These are phyloP conservation scores for Lucilia sericata DNA, from an alignment of 1,140 invertebrate genomes.

Conservation along the genomic window DNA sequence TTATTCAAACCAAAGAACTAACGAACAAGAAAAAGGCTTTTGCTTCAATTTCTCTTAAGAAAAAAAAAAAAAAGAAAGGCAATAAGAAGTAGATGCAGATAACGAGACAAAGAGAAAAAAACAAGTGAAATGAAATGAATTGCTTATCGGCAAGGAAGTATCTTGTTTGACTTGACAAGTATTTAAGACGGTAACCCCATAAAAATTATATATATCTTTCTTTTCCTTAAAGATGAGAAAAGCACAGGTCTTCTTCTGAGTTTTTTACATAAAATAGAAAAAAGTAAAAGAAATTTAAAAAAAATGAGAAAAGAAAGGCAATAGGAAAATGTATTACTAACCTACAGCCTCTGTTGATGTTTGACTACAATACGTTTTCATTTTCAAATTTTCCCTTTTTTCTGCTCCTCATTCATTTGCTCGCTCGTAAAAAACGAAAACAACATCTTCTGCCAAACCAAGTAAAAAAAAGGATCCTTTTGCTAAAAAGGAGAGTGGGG, in stretches of 20 bases:
- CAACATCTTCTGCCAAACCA: neutral
- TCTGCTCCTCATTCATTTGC: neutral
- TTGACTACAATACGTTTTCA: constrained; percentile 33
- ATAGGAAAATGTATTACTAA: constrained; percentile 40
- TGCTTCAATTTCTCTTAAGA: neutral
- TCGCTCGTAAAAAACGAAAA: neutral
- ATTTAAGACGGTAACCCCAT: constrained; percentile 23
- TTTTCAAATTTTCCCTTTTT: constrained; percentile 30
- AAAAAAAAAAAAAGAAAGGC: neutral
- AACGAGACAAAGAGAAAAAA: neutral
- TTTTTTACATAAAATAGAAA: neutral
- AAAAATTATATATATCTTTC: neutral
- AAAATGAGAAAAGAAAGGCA: neutral
- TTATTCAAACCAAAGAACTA: neutral
- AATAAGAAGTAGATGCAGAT: neutral
- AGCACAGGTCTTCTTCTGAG: neutral
- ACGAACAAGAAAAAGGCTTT: neutral
- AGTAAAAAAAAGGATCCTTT: neutral
- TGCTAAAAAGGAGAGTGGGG: neutral
- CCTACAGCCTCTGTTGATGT: constrained; percentile 42
- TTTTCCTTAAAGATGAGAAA: constrained; percentile 4
- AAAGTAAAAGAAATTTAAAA: neutral
- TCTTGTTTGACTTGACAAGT: constrained; percentile 26
- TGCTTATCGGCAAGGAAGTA: constrained; percentile 2
- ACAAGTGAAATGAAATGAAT: constrained; percentile 8